Percentiles rank a stretch among this genome's conserved stretches.
Conservation (phyloP, 2,113 vertebrate species). For the Xyrauchen texanus region DNA sequence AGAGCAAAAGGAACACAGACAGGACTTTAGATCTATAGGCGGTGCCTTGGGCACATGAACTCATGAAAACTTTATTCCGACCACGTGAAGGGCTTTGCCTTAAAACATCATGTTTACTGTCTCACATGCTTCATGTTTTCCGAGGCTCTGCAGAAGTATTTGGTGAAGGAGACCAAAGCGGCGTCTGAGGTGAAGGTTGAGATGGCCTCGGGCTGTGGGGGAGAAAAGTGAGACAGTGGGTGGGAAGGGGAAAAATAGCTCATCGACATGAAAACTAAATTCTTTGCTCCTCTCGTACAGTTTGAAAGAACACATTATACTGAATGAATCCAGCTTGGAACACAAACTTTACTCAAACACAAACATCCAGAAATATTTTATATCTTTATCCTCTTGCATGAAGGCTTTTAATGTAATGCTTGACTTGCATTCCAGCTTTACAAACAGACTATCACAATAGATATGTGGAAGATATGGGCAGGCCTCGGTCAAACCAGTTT, state of each 20-base stretch:
- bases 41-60: background rate
- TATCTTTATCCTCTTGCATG: too few relatives aligned
- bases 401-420: background rate
- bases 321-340: background rate
- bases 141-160: slow-evolving; percentile 91
- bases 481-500: background rate
- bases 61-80: slow-evolving; percentile 3
- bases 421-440: background rate
- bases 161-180: slow-evolving; percentile 90
- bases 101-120: slow-evolving; percentile 17
- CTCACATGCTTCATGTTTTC: slow-evolving; percentile 81
- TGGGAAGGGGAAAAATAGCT: background rate
- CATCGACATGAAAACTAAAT: slow-evolving; percentile 8
- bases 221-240: background rate
- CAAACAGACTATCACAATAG: background rate
- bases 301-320: slow-evolving; percentile 12
- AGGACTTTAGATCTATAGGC: background rate
- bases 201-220: slow-evolving; percentile 88
- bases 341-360: background rate
- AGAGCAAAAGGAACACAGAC: background rate
- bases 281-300: background rate
- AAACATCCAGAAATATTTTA: too few relatives aligned
- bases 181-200: slow-evolving; percentile 94
- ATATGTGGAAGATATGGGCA: slow-evolving; percentile 1
- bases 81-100: background rate